Evolutionary conservation across 2,113 vertebrate species (phyloP), one percentile per base, ranked within the genome.

Genomic region (Lepus timidus): DNA sequence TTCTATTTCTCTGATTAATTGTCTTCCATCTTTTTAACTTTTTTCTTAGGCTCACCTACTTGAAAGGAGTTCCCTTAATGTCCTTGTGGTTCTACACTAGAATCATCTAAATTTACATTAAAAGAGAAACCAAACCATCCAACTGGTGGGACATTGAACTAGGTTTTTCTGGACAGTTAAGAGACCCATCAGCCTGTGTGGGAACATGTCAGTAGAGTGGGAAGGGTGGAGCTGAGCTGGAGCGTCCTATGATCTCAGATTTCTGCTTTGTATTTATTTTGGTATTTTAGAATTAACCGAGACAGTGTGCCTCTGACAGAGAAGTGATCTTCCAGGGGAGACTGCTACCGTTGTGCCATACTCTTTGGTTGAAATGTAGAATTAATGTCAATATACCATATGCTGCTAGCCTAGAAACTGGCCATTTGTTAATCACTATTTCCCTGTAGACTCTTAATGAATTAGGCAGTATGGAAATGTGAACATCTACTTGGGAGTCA

Each of bases 351-450:
- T 16, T n/a, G 13, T 62, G 29, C 44, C 17, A 9, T 71, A 29
- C 71, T 58, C 4, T 85, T 70, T 71, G 19, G 20, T 44, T 76
- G 81, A 39, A 75, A 82, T 3, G 8, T 19, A 73, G 49, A 58
- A 25, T 52, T 73, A 85, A 3, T 8, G 51, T 16, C 13, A 44
- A 10, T 76, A 23, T 71, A 20, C 25, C 29, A 36, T 19, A 29
- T 33, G 31, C 61, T 52, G 17, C 33, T 84, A 61, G 39, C 31
- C 55, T 84, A 23, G 58, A 74, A 58, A 11, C 11, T 33, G 64
- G 13, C 62, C 71, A 58, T 75, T 83, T 78, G 23, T 91, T 92
- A 91, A 52, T 78, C 76, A 44, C 6, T n/a, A 33, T 79, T 86
- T 93, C 74, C 20, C 29, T 75, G 8, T 84, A 51, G 20, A 92